Percentiles rank a stretch among this genome's conserved stretches.
Evolutionary conservation across 1,140 invertebrate species (phyloP).

Genomic region (Pararge aegeria): DNA sequence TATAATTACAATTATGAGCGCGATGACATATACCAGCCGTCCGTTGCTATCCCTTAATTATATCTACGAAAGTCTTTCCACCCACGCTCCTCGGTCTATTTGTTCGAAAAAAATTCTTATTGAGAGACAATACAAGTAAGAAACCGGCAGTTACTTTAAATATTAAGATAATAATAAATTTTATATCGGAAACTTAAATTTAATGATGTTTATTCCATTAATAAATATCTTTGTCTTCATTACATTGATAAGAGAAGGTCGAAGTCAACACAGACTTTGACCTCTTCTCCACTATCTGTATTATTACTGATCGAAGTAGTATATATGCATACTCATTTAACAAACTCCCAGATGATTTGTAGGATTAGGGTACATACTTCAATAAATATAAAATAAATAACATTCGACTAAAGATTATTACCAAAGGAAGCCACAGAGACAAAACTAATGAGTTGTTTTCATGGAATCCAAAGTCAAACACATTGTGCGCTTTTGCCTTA

Average conservation of each 20-base stretch:
- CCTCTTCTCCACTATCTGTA: conserved; percentile 9
- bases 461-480: not conserved
- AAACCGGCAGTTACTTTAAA: too few relatives aligned
- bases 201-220: not conserved
- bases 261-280: conserved; percentile 17
- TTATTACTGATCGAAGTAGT: not conserved
- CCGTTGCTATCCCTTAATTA: not conserved
- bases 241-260: conserved; percentile 13
- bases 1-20: conserved; percentile 63
- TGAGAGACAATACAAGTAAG: too few relatives aligned
- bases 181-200: not conserved
- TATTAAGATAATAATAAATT: too few relatives aligned
- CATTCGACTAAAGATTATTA: too few relatives aligned
- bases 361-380: not conserved
- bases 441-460: not conserved
- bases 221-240: conserved; percentile 11
- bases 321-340: not conserved
- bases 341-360: not conserved
- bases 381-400: too few relatives aligned
- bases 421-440: not conserved
- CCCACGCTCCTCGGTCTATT: not conserved
- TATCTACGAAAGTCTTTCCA: not conserved
- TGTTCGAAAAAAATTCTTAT: too few relatives aligned
- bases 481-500: not conserved
- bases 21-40: conserved; percentile 12